These are phyloP conservation scores for Triplophysa bombifrons DNA, from an alignment of 2,797 vertebrate genomes.

Conservation along the genomic window DNA sequence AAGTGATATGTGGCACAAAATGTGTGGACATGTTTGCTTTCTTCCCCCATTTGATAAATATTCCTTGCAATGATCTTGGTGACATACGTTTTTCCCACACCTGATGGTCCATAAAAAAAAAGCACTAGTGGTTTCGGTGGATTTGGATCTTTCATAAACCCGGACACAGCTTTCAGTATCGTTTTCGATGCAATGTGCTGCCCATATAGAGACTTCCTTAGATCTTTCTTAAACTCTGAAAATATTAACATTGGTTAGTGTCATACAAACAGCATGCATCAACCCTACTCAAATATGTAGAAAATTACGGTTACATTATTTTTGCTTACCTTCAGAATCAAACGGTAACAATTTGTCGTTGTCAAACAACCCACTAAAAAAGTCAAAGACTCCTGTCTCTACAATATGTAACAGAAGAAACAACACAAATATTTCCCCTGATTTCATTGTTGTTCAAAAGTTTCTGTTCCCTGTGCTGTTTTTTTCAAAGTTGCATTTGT, in stretches of 20 bases:
- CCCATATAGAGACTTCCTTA: not conserved
- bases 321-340: constrained; percentile 8
- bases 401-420: not conserved
- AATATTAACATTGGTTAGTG: not conserved
- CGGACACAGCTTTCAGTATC: not conserved
- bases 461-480: not conserved
- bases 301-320: not conserved
- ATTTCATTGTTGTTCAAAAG: not conserved
- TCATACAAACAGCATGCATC: not conserved
- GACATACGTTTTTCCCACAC: constrained; percentile 4
- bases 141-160: not conserved
- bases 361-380: not conserved
- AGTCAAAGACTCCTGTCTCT: not conserved
- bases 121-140: constrained; percentile 13
- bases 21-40: not conserved
- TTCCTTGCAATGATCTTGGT: constrained; percentile 16
- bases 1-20: not conserved
- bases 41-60: constrained; percentile 1
- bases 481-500: not conserved
- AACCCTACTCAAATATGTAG: not conserved
- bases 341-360: not conserved
- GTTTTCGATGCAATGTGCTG: not conserved
- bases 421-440: not conserved
- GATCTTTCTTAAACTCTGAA: not conserved
- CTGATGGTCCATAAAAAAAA: constrained; percentile 1